phyloP scores from a whole-genome alignment of 1,140 invertebrate species.

The Hetaerina americana region DNA sequence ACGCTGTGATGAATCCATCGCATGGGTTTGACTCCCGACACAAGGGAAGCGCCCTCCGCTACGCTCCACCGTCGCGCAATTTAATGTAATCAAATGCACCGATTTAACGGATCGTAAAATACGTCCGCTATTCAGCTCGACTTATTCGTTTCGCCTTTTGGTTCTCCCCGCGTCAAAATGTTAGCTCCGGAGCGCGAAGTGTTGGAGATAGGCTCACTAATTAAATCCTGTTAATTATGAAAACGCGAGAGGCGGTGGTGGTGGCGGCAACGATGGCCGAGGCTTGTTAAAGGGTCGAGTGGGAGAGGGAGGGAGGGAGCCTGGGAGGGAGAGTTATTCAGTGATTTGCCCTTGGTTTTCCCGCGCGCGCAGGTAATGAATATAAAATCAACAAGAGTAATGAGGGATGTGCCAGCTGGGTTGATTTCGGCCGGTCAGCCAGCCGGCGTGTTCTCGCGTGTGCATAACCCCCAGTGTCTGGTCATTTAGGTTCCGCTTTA shows the following conservation, averaged over 20 bases:
- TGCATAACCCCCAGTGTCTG: background rate
- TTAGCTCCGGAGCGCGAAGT: background rate
- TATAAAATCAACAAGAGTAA: background rate
- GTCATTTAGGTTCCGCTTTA: background rate
- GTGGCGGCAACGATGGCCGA: too few species aligned
- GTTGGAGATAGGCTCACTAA: background rate
- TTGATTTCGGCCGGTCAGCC: background rate
- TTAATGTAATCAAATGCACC: too few species aligned
- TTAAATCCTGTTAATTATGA: constrained; percentile 1
- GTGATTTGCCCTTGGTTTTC: background rate
- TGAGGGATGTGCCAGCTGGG: background rate
- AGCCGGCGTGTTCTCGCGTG: background rate
- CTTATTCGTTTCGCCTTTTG: too few species aligned
- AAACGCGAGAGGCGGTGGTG: too few species aligned
- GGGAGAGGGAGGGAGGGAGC: too few species aligned
- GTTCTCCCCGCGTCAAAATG: background rate
- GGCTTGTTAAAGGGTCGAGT: too few species aligned
- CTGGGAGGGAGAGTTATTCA: background rate
- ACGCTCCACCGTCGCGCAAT: too few species aligned
- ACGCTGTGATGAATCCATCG: too few species aligned
- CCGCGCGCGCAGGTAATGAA: background rate
- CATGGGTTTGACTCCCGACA: too few species aligned
- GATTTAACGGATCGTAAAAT: too few species aligned
- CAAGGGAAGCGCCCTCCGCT: too few species aligned
- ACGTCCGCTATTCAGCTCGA: too few species aligned